Evolutionary conservation across 1,140 invertebrate genomes (phyloP).

Genomic region (Phocides pigmalion): DNA sequence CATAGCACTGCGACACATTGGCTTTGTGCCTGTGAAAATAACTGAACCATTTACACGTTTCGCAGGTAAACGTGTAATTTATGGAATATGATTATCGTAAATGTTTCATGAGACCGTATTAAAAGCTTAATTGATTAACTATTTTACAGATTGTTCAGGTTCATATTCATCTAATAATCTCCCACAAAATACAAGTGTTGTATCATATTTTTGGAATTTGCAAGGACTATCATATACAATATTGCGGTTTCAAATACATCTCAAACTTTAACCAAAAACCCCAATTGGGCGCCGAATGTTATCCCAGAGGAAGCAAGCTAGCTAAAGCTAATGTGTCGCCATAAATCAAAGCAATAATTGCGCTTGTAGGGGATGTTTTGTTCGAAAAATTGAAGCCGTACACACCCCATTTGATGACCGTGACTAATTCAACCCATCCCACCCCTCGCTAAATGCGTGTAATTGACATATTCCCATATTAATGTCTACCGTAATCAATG

Average conservation of each 20-base stretch:
- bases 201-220: not conserved
- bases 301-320: conserved; percentile 2
- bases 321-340: conserved; percentile 9
- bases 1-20: conserved; percentile 50
- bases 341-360: conserved; percentile 32
- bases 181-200: not conserved
- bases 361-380: conserved; percentile 21
- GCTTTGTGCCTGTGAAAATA: conserved; percentile 40
- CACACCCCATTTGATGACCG: conserved; percentile 26
- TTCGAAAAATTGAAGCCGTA: conserved; percentile 26
- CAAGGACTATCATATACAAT: not conserved
- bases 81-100: conserved; percentile 45
- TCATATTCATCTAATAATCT: not conserved
- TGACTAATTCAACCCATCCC: conserved; percentile 13
- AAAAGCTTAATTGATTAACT: conserved; percentile 11
- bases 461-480: conserved; percentile 23
- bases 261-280: no score
- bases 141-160: not conserved
- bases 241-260: conserved; percentile 2
- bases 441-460: conserved; percentile 16
- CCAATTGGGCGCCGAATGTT: not conserved
- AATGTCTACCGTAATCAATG: conserved; percentile 17
- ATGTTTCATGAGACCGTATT: conserved; percentile 43
- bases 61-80: conserved; percentile 44
- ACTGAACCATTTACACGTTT: conserved; percentile 48